These are phyloP conservation scores for Cinclus mexicanus DNA, from an alignment of 2,113 vertebrate genomes.

Conservation along the genomic window DNA sequence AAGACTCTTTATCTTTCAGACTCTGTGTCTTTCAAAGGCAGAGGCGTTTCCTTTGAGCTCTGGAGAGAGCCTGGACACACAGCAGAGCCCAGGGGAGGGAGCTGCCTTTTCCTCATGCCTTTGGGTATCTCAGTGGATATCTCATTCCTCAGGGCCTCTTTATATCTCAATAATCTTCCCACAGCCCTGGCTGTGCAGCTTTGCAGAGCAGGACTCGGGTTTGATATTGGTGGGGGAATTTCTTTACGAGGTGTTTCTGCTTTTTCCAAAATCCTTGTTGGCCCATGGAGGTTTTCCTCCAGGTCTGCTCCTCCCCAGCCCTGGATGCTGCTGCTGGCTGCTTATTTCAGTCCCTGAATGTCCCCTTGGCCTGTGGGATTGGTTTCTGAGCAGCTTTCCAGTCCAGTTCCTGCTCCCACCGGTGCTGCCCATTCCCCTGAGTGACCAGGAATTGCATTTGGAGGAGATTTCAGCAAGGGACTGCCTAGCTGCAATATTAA, in stretches of 20 bases:
- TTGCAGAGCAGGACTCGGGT: background rate
- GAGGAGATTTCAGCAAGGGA: background rate
- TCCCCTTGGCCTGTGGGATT: background rate
- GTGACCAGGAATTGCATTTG: background rate
- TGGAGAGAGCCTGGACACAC: accelerated
- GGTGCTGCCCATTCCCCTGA: background rate
- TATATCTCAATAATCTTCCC: background rate
- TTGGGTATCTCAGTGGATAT: background rate
- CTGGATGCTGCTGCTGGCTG: background rate
- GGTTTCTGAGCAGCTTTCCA: background rate
- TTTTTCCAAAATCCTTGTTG: background rate
- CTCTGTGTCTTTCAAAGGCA: background rate
- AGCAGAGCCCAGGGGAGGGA: accelerated
- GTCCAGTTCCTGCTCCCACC: background rate
- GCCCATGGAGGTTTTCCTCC: background rate
- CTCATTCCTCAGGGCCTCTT: background rate
- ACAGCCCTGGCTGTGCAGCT: background rate
- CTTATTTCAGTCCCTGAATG: background rate
- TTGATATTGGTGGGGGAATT: background rate
- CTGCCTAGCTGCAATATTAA: background rate
- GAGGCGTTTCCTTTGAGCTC: background rate
- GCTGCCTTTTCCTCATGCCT: background rate
- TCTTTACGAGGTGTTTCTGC: accelerated
- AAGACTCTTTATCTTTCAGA: background rate
- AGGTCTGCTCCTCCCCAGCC: background rate